Percentiles rank a stretch among this genome's conserved stretches.
phyloP scores from a whole-genome alignment of 2,888 invertebrate species.

The Tubulanus polymorphus region DNA sequence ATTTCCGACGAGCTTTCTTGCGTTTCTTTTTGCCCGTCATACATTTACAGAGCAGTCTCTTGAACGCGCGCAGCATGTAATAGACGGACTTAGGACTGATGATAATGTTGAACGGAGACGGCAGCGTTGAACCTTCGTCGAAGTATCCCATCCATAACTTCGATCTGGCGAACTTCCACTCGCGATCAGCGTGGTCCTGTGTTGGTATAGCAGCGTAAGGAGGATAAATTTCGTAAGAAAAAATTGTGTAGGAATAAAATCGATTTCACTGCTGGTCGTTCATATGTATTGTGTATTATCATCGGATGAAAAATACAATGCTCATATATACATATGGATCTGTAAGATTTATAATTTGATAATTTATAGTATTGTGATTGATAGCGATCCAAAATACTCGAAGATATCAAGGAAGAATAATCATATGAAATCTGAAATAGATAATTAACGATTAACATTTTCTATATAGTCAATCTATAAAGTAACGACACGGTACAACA shows the following conservation, averaged over 20 bases:
- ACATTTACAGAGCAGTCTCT: constrained; percentile 4
- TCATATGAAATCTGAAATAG: too few species aligned
- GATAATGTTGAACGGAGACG: constrained; percentile 59
- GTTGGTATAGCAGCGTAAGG: too few species aligned
- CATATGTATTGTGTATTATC: background rate
- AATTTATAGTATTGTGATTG: too few species aligned
- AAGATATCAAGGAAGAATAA: too few species aligned
- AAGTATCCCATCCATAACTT: constrained; percentile 62
- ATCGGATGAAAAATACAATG: too few species aligned
- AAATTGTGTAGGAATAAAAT: background rate
- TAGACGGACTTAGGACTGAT: constrained; percentile 57
- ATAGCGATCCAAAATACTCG: too few species aligned
- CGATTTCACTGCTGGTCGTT: background rate
- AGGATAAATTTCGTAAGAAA: too few species aligned
- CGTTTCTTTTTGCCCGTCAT: background rate
- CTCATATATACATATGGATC: too few species aligned
- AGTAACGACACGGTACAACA: too few species aligned
- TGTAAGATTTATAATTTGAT: too few species aligned
- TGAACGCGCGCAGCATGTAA: constrained; percentile 6
- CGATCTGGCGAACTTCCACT: constrained; percentile 60
- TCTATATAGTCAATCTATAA: too few species aligned
- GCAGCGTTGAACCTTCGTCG: constrained; percentile 59
- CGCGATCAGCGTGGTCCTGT: constrained; percentile 60
- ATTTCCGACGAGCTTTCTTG: constrained; percentile 17
- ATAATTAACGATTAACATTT: too few species aligned